Percentiles rank a stretch among this genome's conserved stretches.
These are phyloP conservation scores for Indicator maculatus DNA, from an alignment of 2,113 vertebrate species.

Conservation along the genomic window DNA sequence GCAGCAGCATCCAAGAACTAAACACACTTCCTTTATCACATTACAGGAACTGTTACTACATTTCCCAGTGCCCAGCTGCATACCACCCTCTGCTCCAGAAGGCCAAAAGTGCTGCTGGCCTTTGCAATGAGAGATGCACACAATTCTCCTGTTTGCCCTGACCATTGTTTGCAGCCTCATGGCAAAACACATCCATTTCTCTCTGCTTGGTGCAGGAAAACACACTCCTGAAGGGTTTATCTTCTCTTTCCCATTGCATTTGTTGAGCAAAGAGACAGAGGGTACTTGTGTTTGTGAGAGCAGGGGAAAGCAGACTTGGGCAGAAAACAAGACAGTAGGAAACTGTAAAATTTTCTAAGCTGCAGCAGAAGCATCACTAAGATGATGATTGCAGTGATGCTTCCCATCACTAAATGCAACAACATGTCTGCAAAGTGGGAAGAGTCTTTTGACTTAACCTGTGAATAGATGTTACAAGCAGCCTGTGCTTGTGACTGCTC, in stretches of 20 bases:
- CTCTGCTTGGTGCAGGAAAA: background rate
- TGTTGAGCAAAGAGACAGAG: background rate
- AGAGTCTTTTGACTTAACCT: background rate
- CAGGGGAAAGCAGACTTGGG: background rate
- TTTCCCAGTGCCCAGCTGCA: background rate
- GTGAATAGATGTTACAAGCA: background rate
- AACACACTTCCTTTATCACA: background rate
- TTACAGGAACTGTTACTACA: background rate
- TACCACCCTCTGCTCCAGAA: rapidly evolving
- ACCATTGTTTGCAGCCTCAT: rapidly evolving
- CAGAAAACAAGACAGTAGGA: background rate
- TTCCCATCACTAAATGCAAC: background rate
- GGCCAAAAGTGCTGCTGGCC: rapidly evolving
- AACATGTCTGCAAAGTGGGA: background rate
- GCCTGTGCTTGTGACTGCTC: background rate
- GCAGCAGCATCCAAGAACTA: background rate
- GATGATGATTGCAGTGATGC: background rate
- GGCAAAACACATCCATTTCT: rapidly evolving
- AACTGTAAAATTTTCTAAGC: background rate
- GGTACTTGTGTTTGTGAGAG: background rate
- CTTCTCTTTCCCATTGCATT: background rate
- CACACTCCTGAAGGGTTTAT: background rate
- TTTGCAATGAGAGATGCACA: background rate
- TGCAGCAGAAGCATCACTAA: background rate
- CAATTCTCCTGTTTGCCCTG: background rate